These are phyloP conservation scores for Ochotona princeps DNA, from an alignment of 2,113 vertebrate genomes.

Conservation along the genomic window DNA sequence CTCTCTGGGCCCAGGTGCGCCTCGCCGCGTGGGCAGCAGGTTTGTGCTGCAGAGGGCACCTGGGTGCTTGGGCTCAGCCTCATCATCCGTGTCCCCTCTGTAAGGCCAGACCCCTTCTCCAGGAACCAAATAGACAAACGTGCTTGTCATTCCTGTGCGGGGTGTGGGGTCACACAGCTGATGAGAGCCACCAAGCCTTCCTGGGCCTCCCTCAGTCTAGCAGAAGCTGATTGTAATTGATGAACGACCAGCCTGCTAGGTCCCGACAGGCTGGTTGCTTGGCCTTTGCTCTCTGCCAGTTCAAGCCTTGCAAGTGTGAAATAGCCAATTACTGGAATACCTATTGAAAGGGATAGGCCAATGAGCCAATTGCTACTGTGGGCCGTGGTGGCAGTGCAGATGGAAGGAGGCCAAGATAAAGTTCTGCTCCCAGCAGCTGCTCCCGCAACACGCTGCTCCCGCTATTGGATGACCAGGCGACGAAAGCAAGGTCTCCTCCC, in stretches of 20 bases:
- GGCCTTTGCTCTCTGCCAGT: constrained; percentile 96
- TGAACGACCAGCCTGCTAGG: constrained; percentile 90
- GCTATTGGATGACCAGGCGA: constrained; percentile 84
- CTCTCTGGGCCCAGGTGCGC: neutral
- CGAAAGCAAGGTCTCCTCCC: constrained; percentile 87
- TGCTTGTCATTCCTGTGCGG: constrained; percentile 74
- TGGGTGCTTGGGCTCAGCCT: constrained; percentile 65
- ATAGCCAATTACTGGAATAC: constrained; percentile 98
- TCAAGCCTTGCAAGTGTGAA: constrained; percentile 98
- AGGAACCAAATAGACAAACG: constrained; percentile 69
- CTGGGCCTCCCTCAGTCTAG: constrained; percentile 88
- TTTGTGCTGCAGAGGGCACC: constrained; percentile 60
- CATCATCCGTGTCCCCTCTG: fast-evolving
- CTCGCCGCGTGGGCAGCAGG: neutral
- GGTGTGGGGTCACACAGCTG: constrained; percentile 81
- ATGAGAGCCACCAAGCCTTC: constrained; percentile 89
- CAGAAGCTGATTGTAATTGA: constrained; percentile 97
- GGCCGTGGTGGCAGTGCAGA: constrained; percentile 85
- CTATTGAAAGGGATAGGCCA: constrained; percentile 96
- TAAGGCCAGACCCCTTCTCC: constrained; percentile 14
- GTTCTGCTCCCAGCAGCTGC: constrained; percentile 92
- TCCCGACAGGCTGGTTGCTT: constrained; percentile 94
- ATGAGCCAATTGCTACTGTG: constrained; percentile 96
- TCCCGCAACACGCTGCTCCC: constrained; percentile 78
- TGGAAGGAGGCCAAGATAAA: constrained; percentile 91